Evolutionary conservation across 1,140 invertebrate species (phyloP).

Genomic region (Hycleus cichorii): DNA sequence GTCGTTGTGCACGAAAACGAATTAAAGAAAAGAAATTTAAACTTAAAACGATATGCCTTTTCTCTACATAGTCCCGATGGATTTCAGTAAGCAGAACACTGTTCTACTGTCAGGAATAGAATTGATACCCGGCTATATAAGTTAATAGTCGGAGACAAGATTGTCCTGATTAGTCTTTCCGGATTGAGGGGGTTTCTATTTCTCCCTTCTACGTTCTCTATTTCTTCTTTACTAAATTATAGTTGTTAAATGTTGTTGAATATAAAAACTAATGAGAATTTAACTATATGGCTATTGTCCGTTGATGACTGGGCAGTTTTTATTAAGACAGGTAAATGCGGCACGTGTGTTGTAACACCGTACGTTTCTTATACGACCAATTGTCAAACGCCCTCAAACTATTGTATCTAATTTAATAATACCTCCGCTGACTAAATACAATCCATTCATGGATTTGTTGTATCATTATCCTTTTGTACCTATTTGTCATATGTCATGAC

Average conservation of each 20-base stretch:
- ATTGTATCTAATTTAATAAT: slow-evolving; percentile 37
- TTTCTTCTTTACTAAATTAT: too few relatives aligned
- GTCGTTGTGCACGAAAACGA: slow-evolving; percentile 14
- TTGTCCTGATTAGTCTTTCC: slow-evolving; percentile 34
- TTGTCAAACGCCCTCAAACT: slow-evolving; percentile 26
- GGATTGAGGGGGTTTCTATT: background rate
- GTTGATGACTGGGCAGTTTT: too few relatives aligned
- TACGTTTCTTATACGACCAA: slow-evolving; percentile 13
- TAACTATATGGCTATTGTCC: too few relatives aligned
- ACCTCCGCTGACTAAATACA: slow-evolving; percentile 32
- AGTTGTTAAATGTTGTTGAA: too few relatives aligned
- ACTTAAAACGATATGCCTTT: slow-evolving; percentile 21
- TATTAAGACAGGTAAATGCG: slow-evolving; percentile 16
- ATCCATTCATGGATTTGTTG: slow-evolving; percentile 30
- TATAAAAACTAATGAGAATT: too few relatives aligned
- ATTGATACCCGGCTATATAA: slow-evolving; percentile 39
- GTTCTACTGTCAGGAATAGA: slow-evolving; percentile 20
- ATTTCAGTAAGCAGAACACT: slow-evolving; percentile 19
- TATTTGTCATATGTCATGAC: slow-evolving; percentile 23
- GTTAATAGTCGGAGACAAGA: slow-evolving; percentile 39
- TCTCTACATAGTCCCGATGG: slow-evolving; percentile 9
- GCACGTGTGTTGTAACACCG: slow-evolving; percentile 21
- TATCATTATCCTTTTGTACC: slow-evolving; percentile 32
- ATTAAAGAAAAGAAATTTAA: slow-evolving; percentile 25
- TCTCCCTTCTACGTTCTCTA: too few relatives aligned